Percentiles rank a stretch among this genome's conserved stretches.
phyloP scores from a whole-genome alignment of 2,113 vertebrate genomes.

The Epinephelus moara region DNA sequence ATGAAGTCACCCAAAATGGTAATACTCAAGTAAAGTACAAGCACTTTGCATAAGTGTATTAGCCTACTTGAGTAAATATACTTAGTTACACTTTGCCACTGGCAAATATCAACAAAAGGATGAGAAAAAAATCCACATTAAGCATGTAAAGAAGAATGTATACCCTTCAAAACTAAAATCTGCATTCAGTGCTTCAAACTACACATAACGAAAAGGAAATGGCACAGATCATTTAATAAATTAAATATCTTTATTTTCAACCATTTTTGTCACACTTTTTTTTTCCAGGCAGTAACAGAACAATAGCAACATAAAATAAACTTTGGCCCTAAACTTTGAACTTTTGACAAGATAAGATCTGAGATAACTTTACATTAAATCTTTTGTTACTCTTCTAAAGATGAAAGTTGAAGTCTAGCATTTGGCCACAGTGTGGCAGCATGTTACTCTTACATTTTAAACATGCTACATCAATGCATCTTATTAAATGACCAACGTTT shows the following conservation, averaged over 20 bases:
- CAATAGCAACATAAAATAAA: not conserved
- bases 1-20: too few relatives aligned
- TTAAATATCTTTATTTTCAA: constrained; percentile 26
- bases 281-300: not conserved
- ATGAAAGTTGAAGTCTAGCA: not conserved
- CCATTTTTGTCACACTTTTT: not conserved
- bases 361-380: not conserved
- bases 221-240: not conserved
- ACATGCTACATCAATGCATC: not conserved
- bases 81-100: too few relatives aligned
- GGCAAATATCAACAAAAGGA: too few relatives aligned
- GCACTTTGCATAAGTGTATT: too few relatives aligned
- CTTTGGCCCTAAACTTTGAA: not conserved
- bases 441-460: constrained; percentile 8
- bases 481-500: not conserved
- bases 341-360: not conserved
- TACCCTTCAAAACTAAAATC: too few relatives aligned
- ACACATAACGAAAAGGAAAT: not conserved
- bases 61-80: too few relatives aligned
- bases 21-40: too few relatives aligned
- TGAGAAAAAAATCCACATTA: too few relatives aligned
- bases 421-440: constrained; percentile 48
- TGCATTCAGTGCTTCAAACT: too few relatives aligned
- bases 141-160: too few relatives aligned
- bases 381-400: not conserved